Evolutionary conservation across 2,797 vertebrate species (phyloP), one percentile per base, ranked within the genome.

Genomic region (Perodicticus potto): DNA sequence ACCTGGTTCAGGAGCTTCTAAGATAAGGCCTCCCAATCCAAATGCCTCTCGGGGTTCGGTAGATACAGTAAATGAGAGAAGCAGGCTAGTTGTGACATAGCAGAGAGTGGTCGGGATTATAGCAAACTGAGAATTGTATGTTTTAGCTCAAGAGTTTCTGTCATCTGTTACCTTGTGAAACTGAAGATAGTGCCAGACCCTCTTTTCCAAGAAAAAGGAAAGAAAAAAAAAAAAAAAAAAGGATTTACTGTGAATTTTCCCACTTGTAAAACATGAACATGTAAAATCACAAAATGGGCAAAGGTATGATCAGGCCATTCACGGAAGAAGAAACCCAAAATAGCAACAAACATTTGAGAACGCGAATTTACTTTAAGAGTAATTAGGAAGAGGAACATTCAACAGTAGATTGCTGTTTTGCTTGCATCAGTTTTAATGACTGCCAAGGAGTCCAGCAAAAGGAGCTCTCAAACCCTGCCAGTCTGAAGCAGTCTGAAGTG

Each of bases 161-260:
- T 80, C 45, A 83, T 32, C 27, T 32, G 6, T 67, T 29, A 12
- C 25, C 81, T 87, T 69, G 13, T 22, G 69, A 59, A 89, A 89
- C 65, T 74, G 1, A 59, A 65, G 13, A 25, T 11, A 80, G 17
- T 73, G 19, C 19, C 80, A 81, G 32, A 85, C 86, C 32, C 49
- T 74, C 16, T 83, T 95, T 83, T 83, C 69, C n/a, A 63, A 63
- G 29, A 84, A 96, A 87, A 93, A 19, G 10, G 2, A 63, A 65
- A 57, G 13, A 29, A 29, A 76, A 45, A 29, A 19, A 29, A 29
- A 76, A 45, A 29, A 19, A 23, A 22, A 4, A 4, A 14, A 59
- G 78, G 86, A 95, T 74, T 73, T 74, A 91, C 29, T 86, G 49
- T 82, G 27, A 74, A 74, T 65, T 89, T 93, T 77, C 16, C 40